These are phyloP conservation scores for Caenorhabditis sp. DNA, from an alignment of 2,888 invertebrate species.

Conservation along the genomic window DNA sequence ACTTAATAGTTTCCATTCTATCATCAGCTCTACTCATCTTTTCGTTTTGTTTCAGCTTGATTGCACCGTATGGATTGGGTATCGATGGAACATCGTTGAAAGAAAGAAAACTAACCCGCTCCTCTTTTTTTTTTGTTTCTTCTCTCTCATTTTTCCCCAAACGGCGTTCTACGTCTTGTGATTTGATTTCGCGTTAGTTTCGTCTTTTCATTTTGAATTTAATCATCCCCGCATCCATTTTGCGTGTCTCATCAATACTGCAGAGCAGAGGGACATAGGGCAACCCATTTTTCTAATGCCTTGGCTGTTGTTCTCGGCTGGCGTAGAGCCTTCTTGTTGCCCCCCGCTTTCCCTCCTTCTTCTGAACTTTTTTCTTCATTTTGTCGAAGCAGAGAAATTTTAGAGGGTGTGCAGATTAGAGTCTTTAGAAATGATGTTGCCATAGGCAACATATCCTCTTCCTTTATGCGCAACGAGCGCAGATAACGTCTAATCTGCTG, in stretches of 20 bases:
- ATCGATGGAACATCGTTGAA: too few species aligned
- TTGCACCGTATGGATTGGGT: too few species aligned
- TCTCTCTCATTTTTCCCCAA: background rate
- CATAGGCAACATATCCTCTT: background rate
- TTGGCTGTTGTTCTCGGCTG: constrained; percentile 13
- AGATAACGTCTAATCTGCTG: background rate
- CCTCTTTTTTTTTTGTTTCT: too few species aligned
- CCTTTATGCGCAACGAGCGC: background rate
- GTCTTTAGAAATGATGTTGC: background rate
- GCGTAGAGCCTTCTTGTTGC: background rate
- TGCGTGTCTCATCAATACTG: constrained; percentile 18
- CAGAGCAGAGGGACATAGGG: constrained; percentile 1
- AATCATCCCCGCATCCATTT: constrained; percentile 11
- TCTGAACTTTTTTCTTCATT: background rate
- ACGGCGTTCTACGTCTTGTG: background rate
- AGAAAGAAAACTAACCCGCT: too few species aligned
- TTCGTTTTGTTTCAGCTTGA: too few species aligned
- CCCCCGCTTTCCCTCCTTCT: background rate
- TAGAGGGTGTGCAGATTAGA: background rate
- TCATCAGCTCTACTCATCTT: too few species aligned
- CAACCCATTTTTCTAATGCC: constrained; percentile 8
- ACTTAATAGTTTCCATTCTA: too few species aligned
- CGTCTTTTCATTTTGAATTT: background rate
- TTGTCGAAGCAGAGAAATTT: background rate
- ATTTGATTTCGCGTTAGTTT: background rate